phyloP scores from a whole-genome alignment of 2,797 vertebrate species.

The Lutjanus campechanus region DNA sequence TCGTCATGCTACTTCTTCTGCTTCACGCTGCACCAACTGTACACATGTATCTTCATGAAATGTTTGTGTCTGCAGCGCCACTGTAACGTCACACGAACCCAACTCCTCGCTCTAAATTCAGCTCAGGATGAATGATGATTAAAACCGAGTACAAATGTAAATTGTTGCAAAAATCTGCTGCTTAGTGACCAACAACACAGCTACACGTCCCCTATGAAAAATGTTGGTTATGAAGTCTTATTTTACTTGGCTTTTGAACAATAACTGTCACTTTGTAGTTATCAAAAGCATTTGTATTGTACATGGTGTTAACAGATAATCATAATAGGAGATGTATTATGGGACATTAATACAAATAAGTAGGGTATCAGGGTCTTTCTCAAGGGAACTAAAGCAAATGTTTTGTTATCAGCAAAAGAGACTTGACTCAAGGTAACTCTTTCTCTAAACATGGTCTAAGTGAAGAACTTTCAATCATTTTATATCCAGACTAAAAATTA shows the following conservation, averaged over 20 bases:
- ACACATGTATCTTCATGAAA: conserved; percentile 30
- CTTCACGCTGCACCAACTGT: conserved; percentile 28
- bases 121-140: conserved; percentile 10
- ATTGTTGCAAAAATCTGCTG: conserved; percentile 26
- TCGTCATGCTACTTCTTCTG: conserved; percentile 31
- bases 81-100: background rate
- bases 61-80: conserved; percentile 23
- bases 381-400: conserved; percentile 13
- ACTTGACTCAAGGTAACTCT: background rate
- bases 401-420: conserved; percentile 4
- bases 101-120: background rate
- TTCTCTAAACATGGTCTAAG: background rate
- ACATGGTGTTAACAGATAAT: background rate
- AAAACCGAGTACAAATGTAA: conserved; percentile 32
- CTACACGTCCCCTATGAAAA: background rate
- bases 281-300: conserved; percentile 5
- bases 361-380: background rate
- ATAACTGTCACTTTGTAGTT: conserved; percentile 2
- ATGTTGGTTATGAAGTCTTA: background rate
- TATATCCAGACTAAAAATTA: background rate
- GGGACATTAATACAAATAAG: background rate
- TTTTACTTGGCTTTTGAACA: conserved; percentile 4
- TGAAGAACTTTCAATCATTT: background rate
- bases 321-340: background rate
- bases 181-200: conserved; percentile 13